A percentile compares a stretch with the other conserved stretches of the same genome.
phyloP scores from a whole-genome alignment of 2,888 invertebrate genomes.

The Notodonta dromedarius region DNA sequence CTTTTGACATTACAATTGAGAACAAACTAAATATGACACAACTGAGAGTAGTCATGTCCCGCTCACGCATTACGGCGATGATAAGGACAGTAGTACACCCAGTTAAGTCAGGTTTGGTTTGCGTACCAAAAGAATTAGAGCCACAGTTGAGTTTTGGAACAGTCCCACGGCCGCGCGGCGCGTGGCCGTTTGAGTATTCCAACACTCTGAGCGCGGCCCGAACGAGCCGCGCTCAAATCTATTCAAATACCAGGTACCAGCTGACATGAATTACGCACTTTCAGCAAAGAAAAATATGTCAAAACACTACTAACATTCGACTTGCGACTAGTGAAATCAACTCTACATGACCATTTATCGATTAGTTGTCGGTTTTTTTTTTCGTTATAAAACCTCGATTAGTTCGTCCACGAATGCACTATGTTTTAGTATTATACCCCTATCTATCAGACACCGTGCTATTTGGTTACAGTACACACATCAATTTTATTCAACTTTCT shows the following conservation, averaged over 20 bases:
- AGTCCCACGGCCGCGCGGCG: constrained; percentile 60
- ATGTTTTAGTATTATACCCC: constrained; percentile 77
- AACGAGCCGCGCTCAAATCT: constrained; percentile 43
- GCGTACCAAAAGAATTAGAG: not conserved
- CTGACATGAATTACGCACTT: constrained; percentile 85
- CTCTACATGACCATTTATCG: constrained; percentile 83
- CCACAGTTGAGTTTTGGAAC: constrained; percentile 62
- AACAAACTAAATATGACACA: not conserved
- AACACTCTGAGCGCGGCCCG: constrained; percentile 49
- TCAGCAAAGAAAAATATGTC: constrained; percentile 86
- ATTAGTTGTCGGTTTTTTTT: constrained; percentile 66
- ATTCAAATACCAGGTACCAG: constrained; percentile 75
- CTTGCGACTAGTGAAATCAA: constrained; percentile 85
- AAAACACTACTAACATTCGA: constrained; percentile 84
- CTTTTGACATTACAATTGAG: not conserved
- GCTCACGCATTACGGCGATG: not conserved
- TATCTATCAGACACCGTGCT: constrained; percentile 70
- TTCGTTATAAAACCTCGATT: constrained; percentile 72
- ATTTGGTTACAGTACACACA: constrained; percentile 52
- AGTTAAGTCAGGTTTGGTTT: not conserved
- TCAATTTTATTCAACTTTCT: constrained; percentile 51
- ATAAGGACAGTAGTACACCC: not conserved
- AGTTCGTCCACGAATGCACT: constrained; percentile 80
- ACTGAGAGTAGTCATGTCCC: not conserved
- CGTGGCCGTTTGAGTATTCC: constrained; percentile 72